Evolutionary conservation across 2,113 vertebrate genomes (phyloP).

Genomic region (Sebastes schlegelii): DNA sequence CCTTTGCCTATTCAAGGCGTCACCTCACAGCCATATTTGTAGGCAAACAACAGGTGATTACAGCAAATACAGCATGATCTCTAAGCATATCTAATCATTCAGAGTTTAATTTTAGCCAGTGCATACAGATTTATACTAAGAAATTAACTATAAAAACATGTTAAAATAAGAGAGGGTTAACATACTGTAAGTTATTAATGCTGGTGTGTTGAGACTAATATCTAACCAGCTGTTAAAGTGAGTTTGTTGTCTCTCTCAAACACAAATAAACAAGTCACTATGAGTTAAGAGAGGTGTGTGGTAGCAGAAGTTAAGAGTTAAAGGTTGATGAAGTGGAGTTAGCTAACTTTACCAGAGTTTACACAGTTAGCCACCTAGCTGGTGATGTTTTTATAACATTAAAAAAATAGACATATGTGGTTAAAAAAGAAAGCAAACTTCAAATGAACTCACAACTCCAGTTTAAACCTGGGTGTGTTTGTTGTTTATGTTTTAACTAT

Average conservation of each 20-base stretch:
- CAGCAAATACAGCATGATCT: constrained; percentile 33
- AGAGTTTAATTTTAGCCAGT: no score
- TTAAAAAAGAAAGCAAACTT: neutral
- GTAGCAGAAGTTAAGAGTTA: neutral
- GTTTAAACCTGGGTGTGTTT: neutral
- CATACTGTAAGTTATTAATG: neutral
- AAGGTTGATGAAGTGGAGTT: neutral
- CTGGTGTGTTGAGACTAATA: neutral
- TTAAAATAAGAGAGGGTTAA: neutral
- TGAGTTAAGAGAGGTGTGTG: neutral
- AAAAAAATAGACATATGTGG: neutral
- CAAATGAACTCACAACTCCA: neutral
- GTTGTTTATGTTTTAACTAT: neutral
- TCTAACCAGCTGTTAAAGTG: constrained; percentile 5
- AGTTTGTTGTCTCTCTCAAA: neutral
- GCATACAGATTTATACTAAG: neutral
- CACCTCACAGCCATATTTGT: constrained; percentile 27
- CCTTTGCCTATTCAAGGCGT: neutral
- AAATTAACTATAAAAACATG: neutral
- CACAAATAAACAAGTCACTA: neutral
- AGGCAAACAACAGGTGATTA: constrained; percentile 46
- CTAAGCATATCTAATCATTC: neutral
- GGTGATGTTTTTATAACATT: neutral
- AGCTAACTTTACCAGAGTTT: constrained; percentile 41
- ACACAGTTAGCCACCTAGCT: constrained; percentile 37